phyloP scores from a whole-genome alignment of 2,113 vertebrate genomes.

The Phocoena sinus region DNA sequence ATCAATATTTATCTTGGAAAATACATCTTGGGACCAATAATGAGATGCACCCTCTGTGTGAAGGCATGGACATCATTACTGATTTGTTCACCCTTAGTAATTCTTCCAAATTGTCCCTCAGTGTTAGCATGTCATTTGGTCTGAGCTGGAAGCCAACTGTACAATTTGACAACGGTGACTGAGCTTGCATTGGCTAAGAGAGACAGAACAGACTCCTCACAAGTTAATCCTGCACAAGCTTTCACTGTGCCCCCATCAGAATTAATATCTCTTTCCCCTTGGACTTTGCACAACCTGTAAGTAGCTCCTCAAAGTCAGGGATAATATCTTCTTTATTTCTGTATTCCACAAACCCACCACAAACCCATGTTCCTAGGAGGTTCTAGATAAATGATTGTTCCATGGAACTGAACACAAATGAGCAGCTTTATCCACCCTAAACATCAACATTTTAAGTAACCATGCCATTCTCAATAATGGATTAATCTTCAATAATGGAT shows the following conservation, averaged over 20 bases:
- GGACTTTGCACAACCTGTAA: neutral
- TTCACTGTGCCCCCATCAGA: neutral
- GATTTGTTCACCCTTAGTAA: neutral
- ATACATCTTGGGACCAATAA: neutral
- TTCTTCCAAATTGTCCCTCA: neutral
- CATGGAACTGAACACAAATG: neutral
- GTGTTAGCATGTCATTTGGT: neutral
- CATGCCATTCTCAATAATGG: neutral
- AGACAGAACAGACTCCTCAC: neutral
- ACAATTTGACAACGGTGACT: neutral
- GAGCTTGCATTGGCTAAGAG: neutral
- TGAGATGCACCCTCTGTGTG: neutral
- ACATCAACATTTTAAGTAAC: neutral
- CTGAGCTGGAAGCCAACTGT: neutral
- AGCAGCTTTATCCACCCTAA: neutral
- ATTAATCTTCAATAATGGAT: neutral
- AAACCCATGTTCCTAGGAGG: neutral
- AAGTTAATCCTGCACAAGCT: neutral
- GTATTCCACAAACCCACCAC: neutral
- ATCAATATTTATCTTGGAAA: conserved; percentile 31
- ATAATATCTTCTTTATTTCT: neutral
- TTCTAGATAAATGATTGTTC: neutral
- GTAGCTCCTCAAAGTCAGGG: neutral
- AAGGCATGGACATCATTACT: neutral
- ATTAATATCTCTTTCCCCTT: neutral